phyloP scores from a whole-genome alignment of 1,140 invertebrate genomes.

The Magallana gigas region DNA sequence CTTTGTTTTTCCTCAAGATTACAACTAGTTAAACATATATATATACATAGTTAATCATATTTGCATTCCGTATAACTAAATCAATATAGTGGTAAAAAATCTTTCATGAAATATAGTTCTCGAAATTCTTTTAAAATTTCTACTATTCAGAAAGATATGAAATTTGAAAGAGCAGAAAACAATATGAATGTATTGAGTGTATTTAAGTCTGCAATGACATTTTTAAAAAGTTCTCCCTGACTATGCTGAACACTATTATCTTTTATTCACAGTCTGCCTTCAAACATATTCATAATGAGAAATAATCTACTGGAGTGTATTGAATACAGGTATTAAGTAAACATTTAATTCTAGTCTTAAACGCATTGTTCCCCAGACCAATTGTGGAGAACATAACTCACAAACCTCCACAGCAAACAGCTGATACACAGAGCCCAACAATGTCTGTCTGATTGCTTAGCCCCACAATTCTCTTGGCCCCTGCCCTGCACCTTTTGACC shows the following conservation, averaged over 20 bases:
- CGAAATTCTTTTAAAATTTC: too few relatives aligned
- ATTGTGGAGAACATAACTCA: slow-evolving; percentile 1
- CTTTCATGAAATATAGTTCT: too few relatives aligned
- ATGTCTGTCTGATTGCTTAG: not conserved
- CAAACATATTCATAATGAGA: not conserved
- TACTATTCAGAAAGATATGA: too few relatives aligned
- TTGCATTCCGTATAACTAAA: too few relatives aligned
- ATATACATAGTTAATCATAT: too few relatives aligned
- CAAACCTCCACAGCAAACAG: not conserved
- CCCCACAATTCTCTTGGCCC: not conserved
- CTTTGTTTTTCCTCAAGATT: too few relatives aligned
- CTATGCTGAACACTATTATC: not conserved
- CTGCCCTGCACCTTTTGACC: not conserved
- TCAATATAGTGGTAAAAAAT: too few relatives aligned
- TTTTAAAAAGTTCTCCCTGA: not conserved
- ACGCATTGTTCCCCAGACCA: slow-evolving; percentile 4
- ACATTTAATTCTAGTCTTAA: slow-evolving; percentile 1
- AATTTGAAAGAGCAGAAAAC: too few relatives aligned
- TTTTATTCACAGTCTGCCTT: not conserved
- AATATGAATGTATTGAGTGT: not conserved
- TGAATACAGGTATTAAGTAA: slow-evolving; percentile 24
- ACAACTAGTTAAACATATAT: too few relatives aligned
- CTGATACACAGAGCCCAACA: not conserved
- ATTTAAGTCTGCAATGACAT: not conserved
- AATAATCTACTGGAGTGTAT: slow-evolving; percentile 12